A percentile compares a stretch with the other conserved stretches of the same genome.
These are phyloP conservation scores for Bombyx mandarina DNA, from an alignment of 1,140 invertebrate species.

Conservation along the genomic window DNA sequence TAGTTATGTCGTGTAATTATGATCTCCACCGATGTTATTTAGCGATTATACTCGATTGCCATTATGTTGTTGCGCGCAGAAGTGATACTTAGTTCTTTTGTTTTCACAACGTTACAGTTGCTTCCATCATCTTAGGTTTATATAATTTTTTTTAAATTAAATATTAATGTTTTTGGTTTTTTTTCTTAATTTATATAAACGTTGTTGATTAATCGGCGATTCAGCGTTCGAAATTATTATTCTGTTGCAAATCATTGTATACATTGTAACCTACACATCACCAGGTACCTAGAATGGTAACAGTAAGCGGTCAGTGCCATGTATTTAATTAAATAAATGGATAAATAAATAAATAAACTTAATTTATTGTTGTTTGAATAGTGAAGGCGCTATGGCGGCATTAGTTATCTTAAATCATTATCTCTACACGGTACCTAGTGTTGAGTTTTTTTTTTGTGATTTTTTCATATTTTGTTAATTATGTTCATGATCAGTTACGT, in stretches of 20 bases:
- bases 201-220: conserved; percentile 32
- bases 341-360: conserved; percentile 29
- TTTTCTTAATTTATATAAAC: conserved; percentile 27
- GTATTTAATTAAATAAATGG: conserved; percentile 49
- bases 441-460: conserved; percentile 42
- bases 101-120: conserved; percentile 47
- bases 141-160: conserved; percentile 25
- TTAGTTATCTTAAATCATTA: conserved; percentile 56
- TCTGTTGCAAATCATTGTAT: conserved; percentile 43
- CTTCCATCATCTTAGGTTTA: conserved; percentile 53
- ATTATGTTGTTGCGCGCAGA: conserved; percentile 60
- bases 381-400: conserved; percentile 35
- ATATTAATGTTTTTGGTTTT: conserved; percentile 45
- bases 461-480: not conserved
- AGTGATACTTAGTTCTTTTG: conserved; percentile 37
- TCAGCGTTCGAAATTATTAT: conserved; percentile 33
- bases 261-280: conserved; percentile 37
- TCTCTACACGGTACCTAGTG: conserved; percentile 60
- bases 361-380: conserved; percentile 44
- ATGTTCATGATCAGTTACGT: too few species aligned
- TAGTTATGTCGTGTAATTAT: conserved; percentile 67
- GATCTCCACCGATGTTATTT: conserved; percentile 71
- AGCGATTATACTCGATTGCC: conserved; percentile 63
- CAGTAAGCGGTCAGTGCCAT: conserved; percentile 66
- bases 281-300: conserved; percentile 56